These are phyloP conservation scores for Lasius fuliginosus DNA, from an alignment of 2,888 invertebrate genomes.

Conservation along the genomic window DNA sequence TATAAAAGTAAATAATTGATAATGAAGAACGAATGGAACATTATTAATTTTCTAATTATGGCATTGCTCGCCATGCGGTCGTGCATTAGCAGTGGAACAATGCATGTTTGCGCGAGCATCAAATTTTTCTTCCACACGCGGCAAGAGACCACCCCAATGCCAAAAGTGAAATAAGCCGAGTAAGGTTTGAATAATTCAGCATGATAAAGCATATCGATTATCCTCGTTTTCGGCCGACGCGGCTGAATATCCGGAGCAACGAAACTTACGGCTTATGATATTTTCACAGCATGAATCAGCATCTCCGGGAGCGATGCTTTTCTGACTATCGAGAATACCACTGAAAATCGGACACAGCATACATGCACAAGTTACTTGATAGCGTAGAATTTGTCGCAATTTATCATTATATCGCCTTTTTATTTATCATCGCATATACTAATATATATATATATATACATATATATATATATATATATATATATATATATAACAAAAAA, in stretches of 20 bases:
- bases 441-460: no score
- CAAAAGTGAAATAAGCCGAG: constrained; percentile 32
- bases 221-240: constrained; percentile 28
- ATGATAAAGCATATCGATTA: constrained; percentile 49
- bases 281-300: constrained; percentile 25
- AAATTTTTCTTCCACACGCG: constrained; percentile 24
- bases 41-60: constrained; percentile 14
- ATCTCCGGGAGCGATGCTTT: constrained; percentile 6
- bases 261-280: constrained; percentile 48
- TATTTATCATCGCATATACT: not conserved
- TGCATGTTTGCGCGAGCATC: constrained; percentile 6
- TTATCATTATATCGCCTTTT: not conserved
- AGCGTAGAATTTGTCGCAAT: constrained; percentile 2
- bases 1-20: not conserved
- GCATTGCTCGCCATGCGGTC: not conserved
- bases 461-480: no score
- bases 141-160: constrained; percentile 9
- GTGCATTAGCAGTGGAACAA: not conserved
- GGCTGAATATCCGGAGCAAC: constrained; percentile 28
- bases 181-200: constrained; percentile 42
- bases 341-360: constrained; percentile 15
- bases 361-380: constrained; percentile 1
- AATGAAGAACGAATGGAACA: not conserved
- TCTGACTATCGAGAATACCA: not conserved
- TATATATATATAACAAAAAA: no score